Percentiles rank a stretch among this genome's conserved stretches.
Conservation (phyloP, 1,140 invertebrate species). For the Hydropsyche tenuis region DNA sequence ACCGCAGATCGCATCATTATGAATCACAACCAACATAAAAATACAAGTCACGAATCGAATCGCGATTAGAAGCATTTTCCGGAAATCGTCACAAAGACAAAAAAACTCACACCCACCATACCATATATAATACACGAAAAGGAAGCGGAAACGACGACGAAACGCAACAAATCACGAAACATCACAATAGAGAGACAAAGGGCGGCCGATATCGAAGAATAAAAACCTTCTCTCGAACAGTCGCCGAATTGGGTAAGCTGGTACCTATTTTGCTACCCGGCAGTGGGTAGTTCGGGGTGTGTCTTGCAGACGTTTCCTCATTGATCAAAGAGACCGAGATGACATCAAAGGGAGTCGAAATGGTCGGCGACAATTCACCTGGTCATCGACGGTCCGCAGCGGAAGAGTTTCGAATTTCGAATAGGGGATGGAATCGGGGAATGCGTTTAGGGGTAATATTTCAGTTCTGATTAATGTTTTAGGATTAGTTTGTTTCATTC, state of each 20-base stretch:
- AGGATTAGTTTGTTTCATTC: no score
- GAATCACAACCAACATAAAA: no score
- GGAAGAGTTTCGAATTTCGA: background rate
- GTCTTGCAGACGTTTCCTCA: background rate
- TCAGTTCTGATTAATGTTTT: no score
- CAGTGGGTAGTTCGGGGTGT: no score
- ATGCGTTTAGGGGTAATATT: no score
- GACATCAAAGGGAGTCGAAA: constrained; percentile 36
- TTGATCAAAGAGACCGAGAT: constrained; percentile 17
- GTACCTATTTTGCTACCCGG: no score
- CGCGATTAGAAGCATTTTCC: background rate
- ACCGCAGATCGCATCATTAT: no score
- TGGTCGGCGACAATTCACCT: constrained; percentile 33
- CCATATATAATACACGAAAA: background rate
- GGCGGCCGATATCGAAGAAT: background rate
- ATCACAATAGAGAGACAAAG: constrained; percentile 1
- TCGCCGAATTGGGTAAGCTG: no score
- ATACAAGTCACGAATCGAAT: background rate
- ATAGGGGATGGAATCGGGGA: background rate
- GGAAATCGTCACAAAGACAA: background rate
- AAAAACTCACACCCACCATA: background rate
- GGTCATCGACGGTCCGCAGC: background rate
- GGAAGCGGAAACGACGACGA: background rate
- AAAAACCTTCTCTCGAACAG: no score
- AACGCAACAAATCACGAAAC: background rate